phyloP scores from a whole-genome alignment of 2,888 invertebrate species.

The Hyposoter didymator region DNA sequence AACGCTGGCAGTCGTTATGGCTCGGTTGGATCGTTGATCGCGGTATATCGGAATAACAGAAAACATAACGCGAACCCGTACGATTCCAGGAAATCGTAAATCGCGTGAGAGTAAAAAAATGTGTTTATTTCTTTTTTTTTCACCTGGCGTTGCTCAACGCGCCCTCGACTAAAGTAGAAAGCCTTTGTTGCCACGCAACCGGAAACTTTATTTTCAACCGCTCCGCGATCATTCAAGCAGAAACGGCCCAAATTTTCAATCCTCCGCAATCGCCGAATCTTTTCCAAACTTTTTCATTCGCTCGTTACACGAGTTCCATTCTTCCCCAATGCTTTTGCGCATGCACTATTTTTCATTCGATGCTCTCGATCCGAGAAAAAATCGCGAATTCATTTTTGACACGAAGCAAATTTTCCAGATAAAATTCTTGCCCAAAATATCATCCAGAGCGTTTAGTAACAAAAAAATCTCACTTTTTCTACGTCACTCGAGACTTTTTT shows the following conservation, averaged over 20 bases:
- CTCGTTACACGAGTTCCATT: not conserved
- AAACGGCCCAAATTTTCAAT: not conserved
- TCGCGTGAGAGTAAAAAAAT: conserved; percentile 8
- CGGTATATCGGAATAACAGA: conserved; percentile 5
- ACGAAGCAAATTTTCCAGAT: not conserved
- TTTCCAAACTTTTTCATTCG: not conserved
- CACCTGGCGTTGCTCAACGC: not conserved
- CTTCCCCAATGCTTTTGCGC: not conserved
- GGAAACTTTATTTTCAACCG: conserved; percentile 5
- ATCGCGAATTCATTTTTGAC: not conserved
- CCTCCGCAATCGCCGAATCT: not conserved
- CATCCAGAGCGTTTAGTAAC: not conserved
- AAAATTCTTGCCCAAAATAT: not conserved
- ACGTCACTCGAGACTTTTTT: not conserved
- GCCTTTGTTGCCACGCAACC: conserved; percentile 37
- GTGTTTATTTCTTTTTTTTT: conserved; percentile 31
- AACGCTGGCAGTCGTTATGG: conserved; percentile 34
- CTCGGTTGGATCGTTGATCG: conserved; percentile 34
- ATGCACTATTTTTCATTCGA: not conserved
- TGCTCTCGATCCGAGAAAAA: not conserved
- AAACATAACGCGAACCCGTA: not conserved
- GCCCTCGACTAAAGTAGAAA: conserved; percentile 24
- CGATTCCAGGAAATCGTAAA: conserved; percentile 37
- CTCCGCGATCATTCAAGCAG: not conserved
- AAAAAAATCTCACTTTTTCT: not conserved